phyloP scores from a whole-genome alignment of 2,888 invertebrate genomes.

The Iselma pallidipennis region DNA sequence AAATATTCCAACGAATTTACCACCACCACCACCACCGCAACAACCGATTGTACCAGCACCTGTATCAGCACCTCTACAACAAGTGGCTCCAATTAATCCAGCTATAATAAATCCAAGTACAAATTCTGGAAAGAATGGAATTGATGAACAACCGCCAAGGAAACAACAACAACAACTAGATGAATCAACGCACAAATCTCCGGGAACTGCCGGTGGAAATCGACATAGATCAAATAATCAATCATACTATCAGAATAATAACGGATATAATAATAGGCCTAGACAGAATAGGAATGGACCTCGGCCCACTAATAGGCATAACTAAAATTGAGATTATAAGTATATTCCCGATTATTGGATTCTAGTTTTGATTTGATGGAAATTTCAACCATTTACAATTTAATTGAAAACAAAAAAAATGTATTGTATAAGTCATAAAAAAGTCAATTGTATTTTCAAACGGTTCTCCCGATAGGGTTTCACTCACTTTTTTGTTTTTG shows the following conservation, averaged over 20 bases:
- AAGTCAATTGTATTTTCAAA: constrained; percentile 20
- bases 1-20: constrained; percentile 47
- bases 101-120: constrained; percentile 40
- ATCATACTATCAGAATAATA: constrained; percentile 51
- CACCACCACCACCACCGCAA: constrained; percentile 31
- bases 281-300: constrained; percentile 46
- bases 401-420: constrained; percentile 7
- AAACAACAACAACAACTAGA: constrained; percentile 47
- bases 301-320: constrained; percentile 28
- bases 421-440: constrained; percentile 18
- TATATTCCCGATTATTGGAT: constrained; percentile 13
- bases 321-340: constrained; percentile 16
- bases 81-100: constrained; percentile 32
- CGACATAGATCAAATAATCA: constrained; percentile 41
- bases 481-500: too few species aligned
- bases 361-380: constrained; percentile 2
- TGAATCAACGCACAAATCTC: constrained; percentile 31
- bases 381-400: constrained; percentile 6
- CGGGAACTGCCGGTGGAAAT: constrained; percentile 27
- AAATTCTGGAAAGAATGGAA: constrained; percentile 32
- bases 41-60: constrained; percentile 33
- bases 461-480: neutral
- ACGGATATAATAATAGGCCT: constrained; percentile 47
- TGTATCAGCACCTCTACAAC: constrained; percentile 37
- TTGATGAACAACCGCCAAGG: constrained; percentile 25